A percentile compares a stretch with the other conserved stretches of the same genome.
Conservation (phyloP, 2,113 vertebrate species). For the Oncorhynchus masou region DNA sequence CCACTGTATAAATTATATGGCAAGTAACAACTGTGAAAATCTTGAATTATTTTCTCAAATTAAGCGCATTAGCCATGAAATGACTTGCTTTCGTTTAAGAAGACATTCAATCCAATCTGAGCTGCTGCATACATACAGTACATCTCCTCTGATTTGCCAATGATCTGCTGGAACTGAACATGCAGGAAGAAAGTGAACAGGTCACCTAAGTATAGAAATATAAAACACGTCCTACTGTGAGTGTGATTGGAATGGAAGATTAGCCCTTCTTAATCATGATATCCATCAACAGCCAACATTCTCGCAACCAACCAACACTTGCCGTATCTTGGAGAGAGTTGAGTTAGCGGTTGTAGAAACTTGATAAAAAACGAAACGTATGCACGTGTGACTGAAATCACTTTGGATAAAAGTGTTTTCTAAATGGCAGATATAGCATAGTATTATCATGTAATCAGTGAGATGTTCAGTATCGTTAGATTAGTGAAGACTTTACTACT, state of each 20-base stretch:
- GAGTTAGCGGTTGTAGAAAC: slow-evolving; percentile 40
- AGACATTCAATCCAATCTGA: slow-evolving; percentile 66
- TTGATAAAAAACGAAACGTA: slow-evolving; percentile 20
- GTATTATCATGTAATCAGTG: slow-evolving; percentile 5
- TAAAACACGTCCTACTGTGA: slow-evolving; percentile 56
- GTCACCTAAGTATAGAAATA: slow-evolving; percentile 69
- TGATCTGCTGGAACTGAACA: slow-evolving; percentile 65
- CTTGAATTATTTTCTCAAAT: slow-evolving; percentile 70
- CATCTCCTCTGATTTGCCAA: slow-evolving; percentile 60
- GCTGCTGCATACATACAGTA: slow-evolving; percentile 46
- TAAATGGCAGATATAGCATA: neutral
- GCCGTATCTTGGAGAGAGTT: slow-evolving; percentile 7
- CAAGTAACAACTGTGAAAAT: slow-evolving; percentile 69
- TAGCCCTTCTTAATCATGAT: slow-evolving; percentile 58
- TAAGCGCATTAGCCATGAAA: slow-evolving; percentile 73
- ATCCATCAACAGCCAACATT: slow-evolving; percentile 42
- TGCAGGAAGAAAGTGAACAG: slow-evolving; percentile 52
- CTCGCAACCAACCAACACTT: slow-evolving; percentile 20
- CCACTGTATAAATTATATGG: slow-evolving; percentile 59
- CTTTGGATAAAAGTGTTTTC: too few relatives aligned
- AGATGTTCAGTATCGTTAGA: neutral
- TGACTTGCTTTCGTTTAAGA: slow-evolving; percentile 74
- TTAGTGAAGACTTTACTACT: too few relatives aligned
- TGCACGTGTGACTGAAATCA: too few relatives aligned
- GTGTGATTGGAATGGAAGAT: slow-evolving; percentile 66